phyloP scores from a whole-genome alignment of 2,113 vertebrate genomes.

The Osmerus eperlanus region DNA sequence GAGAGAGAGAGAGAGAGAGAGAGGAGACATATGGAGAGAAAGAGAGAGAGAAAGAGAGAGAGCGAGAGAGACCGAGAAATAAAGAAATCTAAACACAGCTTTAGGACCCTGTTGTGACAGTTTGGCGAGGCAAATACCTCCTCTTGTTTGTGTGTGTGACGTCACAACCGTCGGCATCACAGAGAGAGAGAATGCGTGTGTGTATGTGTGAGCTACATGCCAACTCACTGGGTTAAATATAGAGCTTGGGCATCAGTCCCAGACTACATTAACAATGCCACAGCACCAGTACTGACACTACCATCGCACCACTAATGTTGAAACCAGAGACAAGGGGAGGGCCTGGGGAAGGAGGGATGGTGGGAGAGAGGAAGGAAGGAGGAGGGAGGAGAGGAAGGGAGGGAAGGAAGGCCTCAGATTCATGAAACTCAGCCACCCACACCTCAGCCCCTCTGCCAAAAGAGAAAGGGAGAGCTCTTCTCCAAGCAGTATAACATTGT shows the following conservation, averaged over 20 bases:
- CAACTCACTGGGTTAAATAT: conserved; percentile 62
- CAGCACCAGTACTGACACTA: conserved; percentile 37
- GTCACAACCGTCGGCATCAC: conserved; percentile 19
- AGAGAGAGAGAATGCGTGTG: conserved; percentile 8
- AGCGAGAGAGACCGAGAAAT: neutral
- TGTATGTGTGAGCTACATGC: conserved; percentile 35
- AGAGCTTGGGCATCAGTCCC: conserved; percentile 51
- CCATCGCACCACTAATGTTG: conserved; percentile 47
- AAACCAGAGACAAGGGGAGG: conserved; percentile 47
- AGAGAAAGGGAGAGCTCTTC: conserved; percentile 3
- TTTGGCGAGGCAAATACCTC: neutral
- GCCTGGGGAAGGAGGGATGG: conserved; percentile 9
- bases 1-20: conserved; percentile 2
- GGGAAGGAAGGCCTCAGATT: conserved; percentile 62
- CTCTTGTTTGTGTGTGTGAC: neutral
- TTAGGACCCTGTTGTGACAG: neutral
- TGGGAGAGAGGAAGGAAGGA: conserved; percentile 21
- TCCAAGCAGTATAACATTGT: conserved; percentile 50
- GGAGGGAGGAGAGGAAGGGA: conserved; percentile 2
- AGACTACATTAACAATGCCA: conserved; percentile 58
- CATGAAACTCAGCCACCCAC: conserved; percentile 69
- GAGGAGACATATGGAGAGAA: neutral
- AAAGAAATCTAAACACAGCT: neutral
- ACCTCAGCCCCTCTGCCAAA: conserved; percentile 57
- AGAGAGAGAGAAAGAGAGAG: neutral